phyloP scores from a whole-genome alignment of 35 echinoderm and acorn worm species.

The Holothuria glaberrima region DNA sequence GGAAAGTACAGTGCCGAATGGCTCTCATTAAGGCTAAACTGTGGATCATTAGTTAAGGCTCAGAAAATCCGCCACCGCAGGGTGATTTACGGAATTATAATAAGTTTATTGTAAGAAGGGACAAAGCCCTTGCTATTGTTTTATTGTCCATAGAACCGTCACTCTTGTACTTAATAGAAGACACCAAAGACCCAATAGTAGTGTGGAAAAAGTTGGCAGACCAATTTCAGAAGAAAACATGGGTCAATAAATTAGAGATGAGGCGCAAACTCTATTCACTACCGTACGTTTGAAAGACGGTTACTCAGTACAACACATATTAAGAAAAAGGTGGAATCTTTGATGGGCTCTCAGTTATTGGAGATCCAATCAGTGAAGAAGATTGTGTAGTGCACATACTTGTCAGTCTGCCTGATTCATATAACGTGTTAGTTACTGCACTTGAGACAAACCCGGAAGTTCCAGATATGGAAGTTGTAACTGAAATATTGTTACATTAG shows the following conservation, averaged over 20 bases:
- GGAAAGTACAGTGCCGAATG: slow-evolving; percentile 28
- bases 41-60: neutral
- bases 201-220: neutral
- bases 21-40: slow-evolving; percentile 5
- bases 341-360: neutral
- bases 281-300: slow-evolving; percentile 18
- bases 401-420: slow-evolving; percentile 13
- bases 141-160: slow-evolving; percentile 28
- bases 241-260: neutral
- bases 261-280: slow-evolving; percentile 1
- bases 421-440: no score
- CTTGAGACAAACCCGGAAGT: slow-evolving; percentile 7
- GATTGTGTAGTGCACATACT: slow-evolving; percentile 9
- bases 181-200: neutral
- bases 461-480: neutral
- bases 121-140: slow-evolving; percentile 2
- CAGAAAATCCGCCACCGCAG: neutral
- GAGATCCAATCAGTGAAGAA: slow-evolving; percentile 5
- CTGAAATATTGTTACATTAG: neutral
- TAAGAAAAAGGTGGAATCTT: slow-evolving; percentile 10
- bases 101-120: slow-evolving; percentile 1
- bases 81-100: neutral
- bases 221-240: slow-evolving; percentile 23
- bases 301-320: slow-evolving; percentile 29
- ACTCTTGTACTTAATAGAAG: neutral